phyloP scores from a whole-genome alignment of 1,140 invertebrate genomes.

The Tetranychus urticae region DNA sequence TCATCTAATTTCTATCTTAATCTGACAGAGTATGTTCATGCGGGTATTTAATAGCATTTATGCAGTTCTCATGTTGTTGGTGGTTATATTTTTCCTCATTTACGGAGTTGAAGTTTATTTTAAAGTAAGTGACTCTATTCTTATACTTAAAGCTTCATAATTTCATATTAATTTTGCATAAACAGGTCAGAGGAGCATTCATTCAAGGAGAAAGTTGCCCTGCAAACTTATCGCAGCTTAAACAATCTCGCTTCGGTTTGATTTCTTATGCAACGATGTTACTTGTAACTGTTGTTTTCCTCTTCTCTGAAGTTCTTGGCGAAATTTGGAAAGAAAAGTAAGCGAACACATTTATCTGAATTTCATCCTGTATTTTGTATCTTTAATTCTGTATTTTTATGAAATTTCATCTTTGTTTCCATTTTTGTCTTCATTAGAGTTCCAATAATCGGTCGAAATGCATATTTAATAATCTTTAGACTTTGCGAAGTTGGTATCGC shows the following conservation, averaged over 20 bases:
- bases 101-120: slow-evolving; percentile 87
- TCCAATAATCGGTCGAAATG: slow-evolving; percentile 61
- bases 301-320: slow-evolving; percentile 64
- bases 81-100: slow-evolving; percentile 75
- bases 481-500: slow-evolving; percentile 77
- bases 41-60: slow-evolving; percentile 74
- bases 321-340: slow-evolving; percentile 77
- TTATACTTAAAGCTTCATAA: background rate
- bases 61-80: slow-evolving; percentile 62
- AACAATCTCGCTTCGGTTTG: slow-evolving; percentile 64
- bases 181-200: slow-evolving; percentile 13
- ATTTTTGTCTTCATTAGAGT: slow-evolving; percentile 29
- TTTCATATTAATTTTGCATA: too few relatives aligned
- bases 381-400: background rate
- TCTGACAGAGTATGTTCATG: slow-evolving; percentile 8
- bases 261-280: slow-evolving; percentile 61
- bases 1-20: background rate
- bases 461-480: slow-evolving; percentile 68
- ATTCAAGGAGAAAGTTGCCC: slow-evolving; percentile 9
- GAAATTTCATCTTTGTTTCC: background rate
- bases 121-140: slow-evolving; percentile 35
- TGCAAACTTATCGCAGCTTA: slow-evolving; percentile 45
- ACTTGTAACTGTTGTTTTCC: slow-evolving; percentile 58
- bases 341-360: slow-evolving; percentile 11
- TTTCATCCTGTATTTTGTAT: too few relatives aligned